These are phyloP conservation scores for Andricus curvator DNA, from an alignment of 2,888 invertebrate genomes.

Conservation along the genomic window DNA sequence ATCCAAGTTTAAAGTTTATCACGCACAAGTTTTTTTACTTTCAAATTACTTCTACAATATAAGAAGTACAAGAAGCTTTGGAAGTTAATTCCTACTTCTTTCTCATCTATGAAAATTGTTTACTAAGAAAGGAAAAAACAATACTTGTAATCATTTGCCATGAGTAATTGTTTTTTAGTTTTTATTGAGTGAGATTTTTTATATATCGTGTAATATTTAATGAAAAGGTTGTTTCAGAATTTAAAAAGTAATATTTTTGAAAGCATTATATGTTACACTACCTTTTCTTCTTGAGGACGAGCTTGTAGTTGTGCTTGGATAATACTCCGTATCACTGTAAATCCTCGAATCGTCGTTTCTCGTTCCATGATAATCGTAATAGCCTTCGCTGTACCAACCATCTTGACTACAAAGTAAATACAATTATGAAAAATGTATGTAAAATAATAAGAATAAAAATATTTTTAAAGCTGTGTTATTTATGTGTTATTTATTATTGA, in stretches of 20 bases:
- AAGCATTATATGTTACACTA: constrained; percentile 38
- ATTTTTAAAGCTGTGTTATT: neutral
- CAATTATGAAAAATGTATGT: neutral
- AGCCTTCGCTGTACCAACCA: constrained; percentile 80
- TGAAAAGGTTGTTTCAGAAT: neutral
- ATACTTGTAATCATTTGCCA: no score
- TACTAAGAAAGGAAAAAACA: neutral
- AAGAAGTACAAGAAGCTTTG: no score
- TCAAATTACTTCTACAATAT: no score
- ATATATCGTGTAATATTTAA: no score
- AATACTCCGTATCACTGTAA: constrained; percentile 79
- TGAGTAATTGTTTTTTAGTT: neutral
- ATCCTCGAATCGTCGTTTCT: constrained; percentile 78
- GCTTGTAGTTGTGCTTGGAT: constrained; percentile 73
- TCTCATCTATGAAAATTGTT: neutral
- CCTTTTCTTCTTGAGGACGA: constrained; percentile 69
- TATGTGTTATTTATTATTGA: no score
- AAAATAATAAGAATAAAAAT: constrained; percentile 23
- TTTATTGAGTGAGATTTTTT: neutral
- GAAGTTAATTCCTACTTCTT: neutral
- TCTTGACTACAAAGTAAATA: constrained; percentile 79
- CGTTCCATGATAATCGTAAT: constrained; percentile 76
- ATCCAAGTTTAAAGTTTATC: no score
- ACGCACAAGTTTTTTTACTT: no score
- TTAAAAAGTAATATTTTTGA: constrained; percentile 9